phyloP scores from a whole-genome alignment of 2,888 invertebrate species.

The Acronicta leporina region DNA sequence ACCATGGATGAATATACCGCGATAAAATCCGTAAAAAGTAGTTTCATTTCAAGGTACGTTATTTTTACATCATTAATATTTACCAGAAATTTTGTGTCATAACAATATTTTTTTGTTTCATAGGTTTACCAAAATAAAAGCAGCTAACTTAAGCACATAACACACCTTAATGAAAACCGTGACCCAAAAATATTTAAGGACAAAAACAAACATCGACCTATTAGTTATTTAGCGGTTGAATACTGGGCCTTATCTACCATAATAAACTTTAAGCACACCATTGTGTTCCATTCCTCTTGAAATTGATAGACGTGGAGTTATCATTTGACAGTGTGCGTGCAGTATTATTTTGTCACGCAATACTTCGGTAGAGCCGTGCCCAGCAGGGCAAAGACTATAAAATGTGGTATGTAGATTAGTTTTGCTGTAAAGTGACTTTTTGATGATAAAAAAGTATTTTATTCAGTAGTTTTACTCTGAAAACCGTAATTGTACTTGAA shows the following conservation, averaged over 20 bases:
- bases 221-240: constrained; percentile 69
- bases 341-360: constrained; percentile 81
- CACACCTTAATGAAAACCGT: constrained; percentile 4
- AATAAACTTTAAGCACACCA: constrained; percentile 73
- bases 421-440: neutral
- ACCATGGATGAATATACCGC: too few species aligned
- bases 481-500: neutral
- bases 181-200: constrained; percentile 55
- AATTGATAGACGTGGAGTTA: constrained; percentile 88
- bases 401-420: constrained; percentile 12
- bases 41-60: too few species aligned
- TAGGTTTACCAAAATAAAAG: neutral
- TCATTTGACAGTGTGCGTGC: constrained; percentile 89
- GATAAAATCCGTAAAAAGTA: too few species aligned
- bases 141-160: neutral
- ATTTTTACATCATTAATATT: too few species aligned
- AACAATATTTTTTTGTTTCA: too few species aligned
- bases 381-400: constrained; percentile 70
- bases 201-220: constrained; percentile 58
- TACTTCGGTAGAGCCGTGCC: constrained; percentile 72
- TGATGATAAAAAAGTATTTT: too few species aligned
- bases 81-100: too few species aligned
- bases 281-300: constrained; percentile 79
- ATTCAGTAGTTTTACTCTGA: too few species aligned
- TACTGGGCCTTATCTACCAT: constrained; percentile 79